These are phyloP conservation scores for Crossaster papposus DNA, from an alignment of 53 echinoderm and acorn worm species.

Conservation along the genomic window DNA sequence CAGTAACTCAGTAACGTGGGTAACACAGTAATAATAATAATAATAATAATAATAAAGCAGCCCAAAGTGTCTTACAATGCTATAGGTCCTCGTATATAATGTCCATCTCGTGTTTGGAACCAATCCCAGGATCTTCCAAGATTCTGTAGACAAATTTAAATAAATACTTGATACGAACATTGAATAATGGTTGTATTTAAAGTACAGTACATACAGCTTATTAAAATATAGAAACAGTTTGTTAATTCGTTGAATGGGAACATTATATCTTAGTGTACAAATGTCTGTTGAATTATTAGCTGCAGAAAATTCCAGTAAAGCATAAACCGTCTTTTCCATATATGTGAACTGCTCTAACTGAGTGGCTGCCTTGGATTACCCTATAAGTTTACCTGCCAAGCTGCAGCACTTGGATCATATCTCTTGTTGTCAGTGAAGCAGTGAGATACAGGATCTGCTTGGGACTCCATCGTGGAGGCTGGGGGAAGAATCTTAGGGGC, in stretches of 20 bases:
- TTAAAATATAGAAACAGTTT: no score
- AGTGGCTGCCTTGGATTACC: not conserved
- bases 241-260: no score
- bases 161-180: not conserved
- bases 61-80: constrained; percentile 84
- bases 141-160: constrained; percentile 63
- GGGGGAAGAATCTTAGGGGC: constrained; percentile 85
- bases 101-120: constrained; percentile 84
- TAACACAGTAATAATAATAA: not conserved
- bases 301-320: no score
- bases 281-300: no score
- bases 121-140: constrained; percentile 88
- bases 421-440: constrained; percentile 82
- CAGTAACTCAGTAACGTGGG: no score
- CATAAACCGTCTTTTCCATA: no score
- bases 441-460: constrained; percentile 86
- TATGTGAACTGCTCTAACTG: no score
- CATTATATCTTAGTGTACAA: no score
- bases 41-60: not conserved
- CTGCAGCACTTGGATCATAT: constrained; percentile 71
- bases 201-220: no score
- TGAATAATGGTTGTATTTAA: not conserved
- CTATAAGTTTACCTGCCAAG: constrained; percentile 74
- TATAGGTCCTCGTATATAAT: constrained; percentile 77
- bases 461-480: constrained; percentile 81